Evolutionary conservation across 2,888 invertebrate species (phyloP), one percentile per base, ranked within the genome.

Genomic region (Phyllotreta striolata): DNA sequence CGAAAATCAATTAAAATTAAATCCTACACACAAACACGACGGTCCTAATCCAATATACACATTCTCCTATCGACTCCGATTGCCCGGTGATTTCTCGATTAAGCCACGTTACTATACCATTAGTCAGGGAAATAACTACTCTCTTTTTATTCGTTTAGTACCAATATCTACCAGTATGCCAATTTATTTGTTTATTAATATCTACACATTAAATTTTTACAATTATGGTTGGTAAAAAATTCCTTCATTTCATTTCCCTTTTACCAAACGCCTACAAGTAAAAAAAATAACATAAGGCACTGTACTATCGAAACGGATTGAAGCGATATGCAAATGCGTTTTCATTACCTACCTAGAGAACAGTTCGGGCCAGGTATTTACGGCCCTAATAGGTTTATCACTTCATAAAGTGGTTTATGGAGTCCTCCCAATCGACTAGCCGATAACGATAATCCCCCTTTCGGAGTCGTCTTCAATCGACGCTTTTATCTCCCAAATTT

Each of bases 1-100:
- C 10, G 51, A 51, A 51, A 51, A 51, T 51, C 51, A 37, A 51
- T 51, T 51, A 51, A 51, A 51, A 51, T 51, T 51, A 51, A 51
- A 51, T 51, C 51, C 51, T 51, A 51, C 51, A 51, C 51, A 51
- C 51, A 37, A 51, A 51, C 37, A 51, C 51, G 37, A 51, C 6
- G 51, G 51, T 35, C 51, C 37, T 51, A 51, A 51, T 51, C 51
- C 37, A 51, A 51, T 51, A 51, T 51, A 10, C 51, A 51, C 51
- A 51, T 51, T 51, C 51, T 51, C 37, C n/a, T 24, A 51, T 35
- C 37, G 51, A 6, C 51, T 51, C 37, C 10, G 47, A 47, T 47
- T 47, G 37, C 37, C 51, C 51, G 51, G 37, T 51, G 37, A 4
- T 4, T 12, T 10, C 14, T 51, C 10, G 37, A 12, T 51, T 35